These are phyloP conservation scores for Microdon myrmicae DNA, from an alignment of 2,888 invertebrate genomes.

Conservation along the genomic window DNA sequence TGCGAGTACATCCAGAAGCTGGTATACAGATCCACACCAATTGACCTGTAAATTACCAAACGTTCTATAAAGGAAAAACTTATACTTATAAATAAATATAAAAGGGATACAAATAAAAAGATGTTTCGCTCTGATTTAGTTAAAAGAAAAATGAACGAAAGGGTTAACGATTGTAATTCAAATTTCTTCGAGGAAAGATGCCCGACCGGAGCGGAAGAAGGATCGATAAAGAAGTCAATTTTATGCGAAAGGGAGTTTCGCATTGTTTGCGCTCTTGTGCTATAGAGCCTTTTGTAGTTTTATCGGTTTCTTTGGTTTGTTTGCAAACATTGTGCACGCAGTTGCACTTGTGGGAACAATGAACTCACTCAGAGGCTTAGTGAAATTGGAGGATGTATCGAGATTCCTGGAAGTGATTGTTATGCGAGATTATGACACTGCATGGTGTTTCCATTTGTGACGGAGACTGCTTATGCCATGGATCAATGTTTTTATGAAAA, in stretches of 20 bases:
- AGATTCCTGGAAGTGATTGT: constrained; percentile 48
- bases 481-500: constrained; percentile 21
- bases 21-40: constrained; percentile 5
- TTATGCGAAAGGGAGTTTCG: constrained; percentile 47
- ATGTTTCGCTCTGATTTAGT: constrained; percentile 22
- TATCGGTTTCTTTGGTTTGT: constrained; percentile 29
- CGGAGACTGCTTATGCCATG: constrained; percentile 10
- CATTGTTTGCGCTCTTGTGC: constrained; percentile 25
- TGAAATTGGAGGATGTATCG: constrained; percentile 25
- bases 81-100: no score
- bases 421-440: constrained; percentile 50
- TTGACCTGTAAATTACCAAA: constrained; percentile 44
- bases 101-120: constrained; percentile 3
- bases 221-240: constrained; percentile 51
- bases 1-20: constrained; percentile 6
- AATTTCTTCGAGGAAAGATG: constrained; percentile 35
- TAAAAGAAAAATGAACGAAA: constrained; percentile 7
- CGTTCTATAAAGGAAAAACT: no score
- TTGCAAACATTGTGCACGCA: constrained; percentile 44
- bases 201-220: constrained; percentile 31
- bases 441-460: constrained; percentile 15
- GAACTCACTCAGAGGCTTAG: constrained; percentile 27
- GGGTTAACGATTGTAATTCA: constrained; percentile 50
- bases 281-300: constrained; percentile 13
- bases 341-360: constrained; percentile 43